These are phyloP conservation scores for Merodon equestris DNA, from an alignment of 2,888 invertebrate genomes.

Conservation along the genomic window DNA sequence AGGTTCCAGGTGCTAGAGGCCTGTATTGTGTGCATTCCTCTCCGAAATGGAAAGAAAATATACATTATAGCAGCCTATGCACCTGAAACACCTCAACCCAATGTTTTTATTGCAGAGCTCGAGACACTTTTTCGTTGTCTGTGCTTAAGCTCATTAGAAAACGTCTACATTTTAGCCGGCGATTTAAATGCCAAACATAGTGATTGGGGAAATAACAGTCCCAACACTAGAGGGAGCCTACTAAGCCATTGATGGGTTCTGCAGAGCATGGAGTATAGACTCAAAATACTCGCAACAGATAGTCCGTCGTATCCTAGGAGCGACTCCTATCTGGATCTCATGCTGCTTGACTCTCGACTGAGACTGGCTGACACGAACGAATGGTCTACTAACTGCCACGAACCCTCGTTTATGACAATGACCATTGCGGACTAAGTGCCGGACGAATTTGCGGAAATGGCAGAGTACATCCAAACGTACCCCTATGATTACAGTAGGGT, in stretches of 20 bases:
- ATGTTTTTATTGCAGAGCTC: slow-evolving; percentile 4
- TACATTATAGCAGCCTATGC: slow-evolving; percentile 19
- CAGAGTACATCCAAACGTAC: neutral
- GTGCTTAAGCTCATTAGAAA: slow-evolving; percentile 1
- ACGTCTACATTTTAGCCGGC: slow-evolving; percentile 20
- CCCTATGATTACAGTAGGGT: neutral
- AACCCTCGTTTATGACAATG: slow-evolving; percentile 6
- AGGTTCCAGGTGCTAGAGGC: neutral
- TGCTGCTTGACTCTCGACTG: neutral
- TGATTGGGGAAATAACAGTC: neutral
- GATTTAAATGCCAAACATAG: slow-evolving; percentile 11
- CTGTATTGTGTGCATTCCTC: neutral
- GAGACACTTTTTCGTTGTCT: slow-evolving; percentile 24
- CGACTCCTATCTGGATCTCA: too few species aligned
- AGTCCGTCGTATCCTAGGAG: too few species aligned
- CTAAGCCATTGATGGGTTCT: neutral
- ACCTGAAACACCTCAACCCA: neutral
- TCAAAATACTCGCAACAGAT: slow-evolving; percentile 1
- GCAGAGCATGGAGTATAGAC: slow-evolving; percentile 7
- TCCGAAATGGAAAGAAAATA: neutral
- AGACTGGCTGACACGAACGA: slow-evolving; percentile 1
- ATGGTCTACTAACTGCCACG: neutral
- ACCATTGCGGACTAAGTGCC: neutral
- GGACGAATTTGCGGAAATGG: neutral
- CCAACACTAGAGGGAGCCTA: slow-evolving; percentile 1